Base-by-base conservation (phyloP, 1,140 invertebrate genomes). In the Aphidius gifuensis region DNA sequence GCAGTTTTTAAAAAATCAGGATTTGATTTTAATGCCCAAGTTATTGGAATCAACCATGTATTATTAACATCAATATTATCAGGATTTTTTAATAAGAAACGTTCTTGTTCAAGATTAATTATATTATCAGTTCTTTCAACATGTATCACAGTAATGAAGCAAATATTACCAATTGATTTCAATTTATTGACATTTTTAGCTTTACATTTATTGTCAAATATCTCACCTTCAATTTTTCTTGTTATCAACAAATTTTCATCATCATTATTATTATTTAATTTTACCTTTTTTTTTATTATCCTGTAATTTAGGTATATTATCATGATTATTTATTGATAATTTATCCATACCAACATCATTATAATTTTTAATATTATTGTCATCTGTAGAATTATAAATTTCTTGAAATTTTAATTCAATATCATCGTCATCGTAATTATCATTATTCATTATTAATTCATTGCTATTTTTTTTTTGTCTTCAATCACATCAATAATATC, bases 11-110 rank as follows among this genome's bases (percentile, higher is more conserved):
- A 32, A 44, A 82, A 82, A 62, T 80, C 62, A 0, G 68, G 49
- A n/a, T 72, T 55, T 0, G 59, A 68, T 61, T 80, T 69, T 1
- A 78, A 81, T n/a, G 82, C 77, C 65, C 79, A 86, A 1, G 82
- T 85, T 5, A 88, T 79, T 4, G 86, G 86, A 5, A 88, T 76
- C 66, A 77, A 77, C 86, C 86, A 88, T 3, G 62, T 65, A 4
- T 71, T 73, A 7, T 69, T 60, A 8, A 71, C 71, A 0, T 72
- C 47, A 2, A 65, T 60, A 65, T 59, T 64, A 61, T 23, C 60
- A 70, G 73, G 43, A 54, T 70, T 59, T 56, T 69, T 64, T 5
- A 79, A 69, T 4, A 80, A 76, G 69, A 87, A 87, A 50, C 85
- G 74, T 73, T 80, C 77, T 81, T 87, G 78, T 4, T 56, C 67